Evolutionary conservation across 2,888 invertebrate genomes (phyloP), one percentile per base, ranked within the genome.

Genomic region (Cyclophora albipunctata): DNA sequence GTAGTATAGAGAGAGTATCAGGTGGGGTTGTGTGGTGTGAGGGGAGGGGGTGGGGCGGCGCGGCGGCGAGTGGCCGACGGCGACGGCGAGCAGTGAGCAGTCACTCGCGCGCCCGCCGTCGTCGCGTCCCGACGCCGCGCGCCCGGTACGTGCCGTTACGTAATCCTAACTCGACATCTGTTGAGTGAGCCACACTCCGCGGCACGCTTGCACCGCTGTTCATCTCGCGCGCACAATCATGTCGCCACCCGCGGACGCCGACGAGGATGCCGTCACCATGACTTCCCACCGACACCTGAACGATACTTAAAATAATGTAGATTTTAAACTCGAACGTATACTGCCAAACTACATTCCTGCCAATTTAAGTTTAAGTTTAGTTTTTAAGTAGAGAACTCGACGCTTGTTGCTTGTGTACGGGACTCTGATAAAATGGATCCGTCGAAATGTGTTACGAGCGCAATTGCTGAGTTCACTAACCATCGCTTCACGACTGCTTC

Each of bases 161-260:
- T 84, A 84, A 85, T 77, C 57, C 50, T 62, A 71, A 71, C 69
- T 69, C 81, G 75, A 73, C 84, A 84, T 81, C 84, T 85, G 86
- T 86, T 85, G 85, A 84, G 82, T 75, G 76, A 66, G 66, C 62
- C 67, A 65, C 73, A 62, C 69, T 5, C 37, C 73, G 76, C 76
- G 76, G 65, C 83, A 82, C 84, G 85, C 85, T 85, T 84, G 60
- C 79, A 81, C 81, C 73, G 80, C 84, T 75, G 69, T 63, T 73
- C 79, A 79, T 75, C 63, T 55, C 75, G 77, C 73, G 75, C 73
- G 75, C 83, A 77, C 76, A 66, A 74, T 59, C 78, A 83, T 81
- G 81, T 63, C 63, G 66, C 64, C 67, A 66, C 62, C 62, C 70
- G 71, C 66, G 73, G 68, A 65, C 64, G 49, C 63, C 57, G 60